A percentile compares a stretch with the other conserved stretches of the same genome.
These are phyloP conservation scores for Bos taurus DNA, from an alignment of 2,113 vertebrate species.

Conservation along the genomic window ARS-UCD2.0 NC_037350.1:4712501-4713000, in stretches of 20 bases:
- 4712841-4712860: neutral
- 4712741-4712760: neutral
- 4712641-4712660: conserved; percentile 1
- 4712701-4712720: neutral
- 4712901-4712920: neutral
- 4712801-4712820: neutral
- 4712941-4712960: neutral
- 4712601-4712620: conserved; percentile 52
- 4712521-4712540: conserved; percentile 78
- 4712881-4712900: neutral
- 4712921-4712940: neutral
- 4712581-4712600: conserved; percentile 63
- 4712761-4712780: neutral
- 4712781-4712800: neutral
- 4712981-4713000: neutral
- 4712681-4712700: conserved; percentile 22
- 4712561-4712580: conserved; percentile 67
- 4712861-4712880: neutral
- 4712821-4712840: neutral
- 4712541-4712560: conserved; percentile 70
- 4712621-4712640: conserved; percentile 26
- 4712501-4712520: conserved; percentile 73
- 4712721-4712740: neutral
- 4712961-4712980: neutral
- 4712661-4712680: conserved; percentile 7